A percentile compares a stretch with the other conserved stretches of the same genome.
Evolutionary conservation across 2,888 invertebrate genomes (phyloP).

Genomic region (Ectemnius lituratus): DNA sequence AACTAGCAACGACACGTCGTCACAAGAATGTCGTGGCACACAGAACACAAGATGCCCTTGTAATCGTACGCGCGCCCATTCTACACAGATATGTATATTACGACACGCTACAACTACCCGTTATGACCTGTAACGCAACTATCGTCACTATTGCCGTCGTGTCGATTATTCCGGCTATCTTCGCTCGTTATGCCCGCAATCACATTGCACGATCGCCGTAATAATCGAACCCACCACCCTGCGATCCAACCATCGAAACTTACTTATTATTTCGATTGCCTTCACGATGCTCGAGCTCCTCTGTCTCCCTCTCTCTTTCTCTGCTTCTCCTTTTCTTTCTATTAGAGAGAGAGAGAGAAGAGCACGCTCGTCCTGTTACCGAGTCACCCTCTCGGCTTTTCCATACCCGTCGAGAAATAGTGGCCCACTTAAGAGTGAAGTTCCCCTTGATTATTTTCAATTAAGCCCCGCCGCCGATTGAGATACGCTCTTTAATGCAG

Average conservation of each 20-base stretch:
- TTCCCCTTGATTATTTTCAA: constrained; percentile 12
- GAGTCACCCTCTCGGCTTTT: not conserved
- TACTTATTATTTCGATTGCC: constrained; percentile 55
- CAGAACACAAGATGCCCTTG: constrained; percentile 46
- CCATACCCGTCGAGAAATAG: not conserved
- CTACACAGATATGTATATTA: constrained; percentile 59
- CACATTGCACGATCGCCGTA: constrained; percentile 1
- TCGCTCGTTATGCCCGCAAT: not conserved
- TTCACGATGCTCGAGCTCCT: constrained; percentile 36
- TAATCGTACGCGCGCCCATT: constrained; percentile 45
- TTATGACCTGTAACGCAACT: constrained; percentile 41
- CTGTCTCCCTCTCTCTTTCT: not conserved
- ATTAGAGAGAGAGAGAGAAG: too few species aligned
- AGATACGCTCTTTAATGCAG: not conserved
- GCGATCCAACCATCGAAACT: constrained; percentile 53
- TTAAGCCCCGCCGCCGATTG: constrained; percentile 7
- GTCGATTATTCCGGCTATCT: constrained; percentile 18
- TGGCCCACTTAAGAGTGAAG: not conserved
- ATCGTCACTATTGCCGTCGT: constrained; percentile 37
- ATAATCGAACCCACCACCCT: constrained; percentile 51
- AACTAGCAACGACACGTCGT: constrained; percentile 19
- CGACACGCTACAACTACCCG: constrained; percentile 45
- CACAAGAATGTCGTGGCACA: constrained; percentile 17
- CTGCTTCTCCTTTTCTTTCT: not conserved
- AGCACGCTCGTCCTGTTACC: too few species aligned